A percentile compares a stretch with the other conserved stretches of the same genome.
phyloP scores from a whole-genome alignment of 1,140 invertebrate genomes.

The Aplysia californica region DNA sequence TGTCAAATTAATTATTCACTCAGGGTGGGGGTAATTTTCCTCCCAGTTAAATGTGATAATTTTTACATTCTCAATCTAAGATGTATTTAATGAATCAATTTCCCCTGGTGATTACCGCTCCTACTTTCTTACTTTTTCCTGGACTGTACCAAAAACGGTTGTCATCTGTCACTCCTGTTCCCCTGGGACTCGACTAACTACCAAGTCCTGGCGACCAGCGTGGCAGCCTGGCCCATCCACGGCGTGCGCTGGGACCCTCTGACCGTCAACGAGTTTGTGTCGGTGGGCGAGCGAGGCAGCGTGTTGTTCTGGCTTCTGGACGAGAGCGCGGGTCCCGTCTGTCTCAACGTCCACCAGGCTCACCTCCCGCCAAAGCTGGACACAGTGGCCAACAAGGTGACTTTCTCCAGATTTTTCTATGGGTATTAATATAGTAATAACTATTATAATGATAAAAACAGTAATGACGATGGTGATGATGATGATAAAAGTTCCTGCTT shows the following conservation, averaged over 20 bases:
- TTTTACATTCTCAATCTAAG: too few species aligned
- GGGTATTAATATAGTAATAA: too few species aligned
- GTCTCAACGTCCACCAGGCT: slow-evolving; percentile 64
- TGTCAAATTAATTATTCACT: too few species aligned
- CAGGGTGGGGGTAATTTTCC: too few species aligned
- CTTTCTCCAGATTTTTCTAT: too few species aligned
- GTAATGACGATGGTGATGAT: too few species aligned
- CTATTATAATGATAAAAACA: background rate
- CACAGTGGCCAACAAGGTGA: background rate
- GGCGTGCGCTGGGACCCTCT: slow-evolving; percentile 63
- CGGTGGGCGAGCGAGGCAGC: slow-evolving; percentile 56
- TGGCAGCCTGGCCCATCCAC: slow-evolving; percentile 53
- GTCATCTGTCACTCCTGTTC: background rate
- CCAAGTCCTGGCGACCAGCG: slow-evolving; percentile 45
- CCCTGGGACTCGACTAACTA: too few species aligned
- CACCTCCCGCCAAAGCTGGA: slow-evolving; percentile 60
- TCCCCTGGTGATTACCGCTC: background rate
- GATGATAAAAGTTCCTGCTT: too few species aligned
- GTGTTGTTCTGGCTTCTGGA: slow-evolving; percentile 66
- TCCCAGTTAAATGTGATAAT: too few species aligned
- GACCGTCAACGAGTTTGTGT: slow-evolving; percentile 64
- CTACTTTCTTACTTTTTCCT: background rate
- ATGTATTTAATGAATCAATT: too few species aligned
- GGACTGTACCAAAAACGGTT: background rate
- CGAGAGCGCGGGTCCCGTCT: slow-evolving; percentile 48